phyloP scores from a whole-genome alignment of 1,140 invertebrate species.

The Drosophila nasuta region DNA sequence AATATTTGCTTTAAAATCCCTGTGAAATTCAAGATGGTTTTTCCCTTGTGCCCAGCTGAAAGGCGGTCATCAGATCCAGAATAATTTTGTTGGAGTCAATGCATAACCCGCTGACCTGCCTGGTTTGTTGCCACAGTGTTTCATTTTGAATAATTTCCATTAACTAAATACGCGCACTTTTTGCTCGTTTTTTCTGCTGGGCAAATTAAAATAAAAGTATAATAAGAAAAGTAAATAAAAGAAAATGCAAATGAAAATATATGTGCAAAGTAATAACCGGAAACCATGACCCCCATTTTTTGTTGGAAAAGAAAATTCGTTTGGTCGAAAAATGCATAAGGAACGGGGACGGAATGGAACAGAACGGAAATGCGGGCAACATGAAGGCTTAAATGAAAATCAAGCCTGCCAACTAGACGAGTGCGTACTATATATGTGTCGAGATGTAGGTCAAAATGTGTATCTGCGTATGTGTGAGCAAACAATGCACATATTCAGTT shows the following conservation, averaged over 20 bases:
- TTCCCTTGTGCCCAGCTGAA: background rate
- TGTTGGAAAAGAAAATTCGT: slow-evolving; percentile 48
- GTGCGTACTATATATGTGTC: slow-evolving; percentile 27
- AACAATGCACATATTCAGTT: slow-evolving; percentile 55
- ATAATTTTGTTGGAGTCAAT: background rate
- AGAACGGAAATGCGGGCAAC: slow-evolving; percentile 57
- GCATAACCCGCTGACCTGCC: background rate
- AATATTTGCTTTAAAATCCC: slow-evolving; percentile 20
- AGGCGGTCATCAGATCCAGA: background rate
- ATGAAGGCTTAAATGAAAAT: slow-evolving; percentile 66
- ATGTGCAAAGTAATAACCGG: slow-evolving; percentile 53
- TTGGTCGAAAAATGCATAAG: slow-evolving; percentile 32
- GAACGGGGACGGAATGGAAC: background rate
- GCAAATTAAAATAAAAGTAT: slow-evolving; percentile 19
- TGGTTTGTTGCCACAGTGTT: slow-evolving; percentile 38
- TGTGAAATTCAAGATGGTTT: slow-evolving; percentile 4
- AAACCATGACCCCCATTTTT: slow-evolving; percentile 49
- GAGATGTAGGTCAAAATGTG: slow-evolving; percentile 62
- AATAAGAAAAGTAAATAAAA: slow-evolving; percentile 22
- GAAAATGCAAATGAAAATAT: slow-evolving; percentile 53
- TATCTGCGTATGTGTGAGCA: slow-evolving; percentile 47
- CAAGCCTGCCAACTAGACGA: slow-evolving; percentile 60
- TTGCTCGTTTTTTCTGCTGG: slow-evolving; percentile 30
- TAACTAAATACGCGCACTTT: slow-evolving; percentile 62
- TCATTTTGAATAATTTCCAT: slow-evolving; percentile 71